A percentile compares a stretch with the other conserved stretches of the same genome.
phyloP scores from a whole-genome alignment of 2,797 vertebrate species.

The Sebastes vulpes region DNA sequence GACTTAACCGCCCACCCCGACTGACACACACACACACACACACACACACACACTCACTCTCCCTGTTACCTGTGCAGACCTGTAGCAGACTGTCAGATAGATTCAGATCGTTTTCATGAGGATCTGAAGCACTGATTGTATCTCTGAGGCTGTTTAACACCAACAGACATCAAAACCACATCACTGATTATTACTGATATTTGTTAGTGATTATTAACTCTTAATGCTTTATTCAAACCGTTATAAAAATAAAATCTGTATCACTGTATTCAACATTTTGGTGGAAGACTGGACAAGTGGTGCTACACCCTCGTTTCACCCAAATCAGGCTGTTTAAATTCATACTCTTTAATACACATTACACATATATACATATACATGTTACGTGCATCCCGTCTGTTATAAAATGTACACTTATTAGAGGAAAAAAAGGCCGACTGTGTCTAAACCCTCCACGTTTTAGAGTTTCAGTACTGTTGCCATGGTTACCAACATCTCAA shows the following conservation, averaged over 20 bases:
- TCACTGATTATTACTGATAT: neutral
- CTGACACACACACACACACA: conserved; percentile 4
- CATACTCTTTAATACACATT: no score
- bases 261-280: neutral
- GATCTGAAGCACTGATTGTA: neutral
- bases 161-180: neutral
- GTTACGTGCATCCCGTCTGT: no score
- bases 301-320: no score
- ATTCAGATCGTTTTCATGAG: neutral
- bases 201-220: neutral
- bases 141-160: neutral
- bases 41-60: conserved; percentile 37
- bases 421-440: no score
- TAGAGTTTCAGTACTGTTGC: no score
- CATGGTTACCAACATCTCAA: no score
- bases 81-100: conserved; percentile 1
- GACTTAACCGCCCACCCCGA: conserved; percentile 1
- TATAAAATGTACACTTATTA: no score
- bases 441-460: no score
- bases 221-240: neutral
- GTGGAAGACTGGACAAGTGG: no score
- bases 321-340: no score
- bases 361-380: no score
- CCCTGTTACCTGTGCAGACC: conserved; percentile 30
- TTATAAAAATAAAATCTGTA: neutral